Evolutionary conservation across 64 coral and sea anemone genomes (phyloP).

Genomic region (Platygyra sinensis): DNA sequence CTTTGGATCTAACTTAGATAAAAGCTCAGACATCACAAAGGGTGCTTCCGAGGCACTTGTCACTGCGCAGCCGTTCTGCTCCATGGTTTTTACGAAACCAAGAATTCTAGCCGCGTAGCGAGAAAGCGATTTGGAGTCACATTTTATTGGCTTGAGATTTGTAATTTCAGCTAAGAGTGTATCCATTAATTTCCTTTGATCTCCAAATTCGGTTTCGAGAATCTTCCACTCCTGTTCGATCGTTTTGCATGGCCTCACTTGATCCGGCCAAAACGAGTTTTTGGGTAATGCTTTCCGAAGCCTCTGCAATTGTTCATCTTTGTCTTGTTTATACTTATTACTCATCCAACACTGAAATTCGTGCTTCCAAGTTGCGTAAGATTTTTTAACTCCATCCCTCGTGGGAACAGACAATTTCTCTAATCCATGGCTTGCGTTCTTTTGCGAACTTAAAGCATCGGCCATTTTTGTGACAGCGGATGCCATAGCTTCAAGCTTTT

Average conservation of each 20-base stretch:
- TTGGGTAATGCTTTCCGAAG: not conserved
- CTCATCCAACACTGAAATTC: not conserved
- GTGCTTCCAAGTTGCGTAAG: not conserved
- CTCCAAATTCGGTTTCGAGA: not conserved
- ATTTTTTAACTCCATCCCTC: not conserved
- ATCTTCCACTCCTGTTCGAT: not conserved
- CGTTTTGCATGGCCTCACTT: not conserved
- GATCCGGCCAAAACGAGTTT: not conserved
- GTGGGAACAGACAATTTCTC: not conserved
- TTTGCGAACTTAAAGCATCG: not conserved
- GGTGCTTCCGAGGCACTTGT: constrained; percentile 43
- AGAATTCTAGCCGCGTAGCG: constrained; percentile 28
- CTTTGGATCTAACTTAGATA: constrained; percentile 49
- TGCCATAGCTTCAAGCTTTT: not conserved
- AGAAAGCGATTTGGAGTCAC: constrained; percentile 31
- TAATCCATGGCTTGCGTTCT: not conserved
- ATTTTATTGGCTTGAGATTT: too few relatives aligned
- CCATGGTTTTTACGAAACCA: constrained; percentile 30
- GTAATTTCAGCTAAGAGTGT: constrained; percentile 18
- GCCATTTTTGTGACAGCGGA: not conserved
- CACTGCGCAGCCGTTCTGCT: constrained; percentile 54
- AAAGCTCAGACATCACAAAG: constrained; percentile 55
- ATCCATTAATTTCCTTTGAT: constrained; percentile 66
- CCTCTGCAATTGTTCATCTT: constrained; percentile 3
- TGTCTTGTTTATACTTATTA: not conserved